Conservation (phyloP, 53 echinoderm and acorn worm genomes). For the Pentamera pediparva region DNA sequence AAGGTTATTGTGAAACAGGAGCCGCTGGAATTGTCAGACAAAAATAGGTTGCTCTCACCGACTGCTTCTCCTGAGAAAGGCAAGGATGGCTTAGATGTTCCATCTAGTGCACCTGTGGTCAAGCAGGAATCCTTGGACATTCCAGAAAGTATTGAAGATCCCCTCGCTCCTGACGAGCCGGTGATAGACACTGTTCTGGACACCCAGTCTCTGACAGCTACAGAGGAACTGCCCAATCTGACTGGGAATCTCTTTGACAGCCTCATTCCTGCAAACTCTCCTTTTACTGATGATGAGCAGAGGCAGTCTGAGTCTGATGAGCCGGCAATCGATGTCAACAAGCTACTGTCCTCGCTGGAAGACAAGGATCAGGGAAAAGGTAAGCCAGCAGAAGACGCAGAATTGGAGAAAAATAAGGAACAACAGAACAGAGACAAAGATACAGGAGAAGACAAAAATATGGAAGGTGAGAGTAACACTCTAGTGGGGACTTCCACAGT, state of each 20-base stretch:
- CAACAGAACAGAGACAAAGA: background rate
- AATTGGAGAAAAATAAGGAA: background rate
- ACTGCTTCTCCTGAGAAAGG: background rate
- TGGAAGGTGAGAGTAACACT: background rate
- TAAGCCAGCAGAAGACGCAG: background rate
- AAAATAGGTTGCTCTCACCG: too few species aligned
- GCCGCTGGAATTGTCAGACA: background rate
- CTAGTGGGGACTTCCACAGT: too few species aligned
- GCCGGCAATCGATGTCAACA: constrained; percentile 18
- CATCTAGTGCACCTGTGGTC: background rate
- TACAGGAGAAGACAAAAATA: background rate
- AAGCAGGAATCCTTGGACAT: constrained; percentile 33
- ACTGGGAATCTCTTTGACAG: constrained; percentile 34
- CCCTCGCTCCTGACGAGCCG: constrained; percentile 5
- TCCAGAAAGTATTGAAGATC: constrained; percentile 30
- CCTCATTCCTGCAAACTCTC: constrained; percentile 27
- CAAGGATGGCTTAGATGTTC: too few species aligned
- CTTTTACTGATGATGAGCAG: constrained; percentile 35
- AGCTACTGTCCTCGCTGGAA: constrained; percentile 9
- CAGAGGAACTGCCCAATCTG: constrained; percentile 21
- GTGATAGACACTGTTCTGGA: constrained; percentile 12
- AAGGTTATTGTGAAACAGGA: background rate
- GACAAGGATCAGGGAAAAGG: background rate
- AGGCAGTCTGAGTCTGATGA: constrained; percentile 19
- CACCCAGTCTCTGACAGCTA: constrained; percentile 1